Conservation (phyloP, 2,113 vertebrate species). For the Corythoichthys haematopterus region DNA sequence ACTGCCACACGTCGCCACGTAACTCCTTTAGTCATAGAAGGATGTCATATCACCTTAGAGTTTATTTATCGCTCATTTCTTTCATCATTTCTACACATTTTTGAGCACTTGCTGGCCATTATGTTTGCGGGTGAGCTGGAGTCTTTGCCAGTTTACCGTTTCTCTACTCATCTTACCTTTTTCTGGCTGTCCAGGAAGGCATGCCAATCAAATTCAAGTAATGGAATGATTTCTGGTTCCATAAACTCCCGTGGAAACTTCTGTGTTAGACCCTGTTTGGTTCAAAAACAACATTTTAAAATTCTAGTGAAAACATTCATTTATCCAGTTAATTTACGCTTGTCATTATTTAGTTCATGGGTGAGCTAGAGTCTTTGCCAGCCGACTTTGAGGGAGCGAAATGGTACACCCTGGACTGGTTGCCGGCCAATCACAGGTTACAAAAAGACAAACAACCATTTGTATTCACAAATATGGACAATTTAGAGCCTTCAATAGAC, state of each 20-base stretch:
- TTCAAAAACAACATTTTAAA: not conserved
- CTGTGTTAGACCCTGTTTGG: constrained; percentile 58
- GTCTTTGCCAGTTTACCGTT: too few relatives aligned
- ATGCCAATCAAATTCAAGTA: constrained; percentile 69
- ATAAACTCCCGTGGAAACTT: constrained; percentile 57
- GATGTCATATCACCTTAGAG: not conserved
- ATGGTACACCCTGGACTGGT: not conserved
- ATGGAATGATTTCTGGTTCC: constrained; percentile 48
- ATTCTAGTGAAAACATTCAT: not conserved
- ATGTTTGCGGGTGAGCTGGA: not conserved
- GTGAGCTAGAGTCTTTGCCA: too few relatives aligned
- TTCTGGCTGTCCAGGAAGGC: constrained; percentile 58
- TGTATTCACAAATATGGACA: not conserved
- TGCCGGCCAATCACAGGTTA: not conserved
- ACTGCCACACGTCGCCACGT: constrained; percentile 79
- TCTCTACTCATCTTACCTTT: constrained; percentile 30
- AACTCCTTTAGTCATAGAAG: constrained; percentile 71
- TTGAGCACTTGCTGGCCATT: too few relatives aligned
- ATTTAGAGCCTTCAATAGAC: not conserved
- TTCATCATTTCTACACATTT: too few relatives aligned
- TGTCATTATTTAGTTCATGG: too few relatives aligned
- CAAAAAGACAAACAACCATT: not conserved
- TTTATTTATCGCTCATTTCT: too few relatives aligned
- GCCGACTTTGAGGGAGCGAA: not conserved
- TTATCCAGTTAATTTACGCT: not conserved